Percentiles rank a stretch among this genome's conserved stretches.
Conservation (phyloP, 2,888 invertebrate species). For the Allygus modestus region DNA sequence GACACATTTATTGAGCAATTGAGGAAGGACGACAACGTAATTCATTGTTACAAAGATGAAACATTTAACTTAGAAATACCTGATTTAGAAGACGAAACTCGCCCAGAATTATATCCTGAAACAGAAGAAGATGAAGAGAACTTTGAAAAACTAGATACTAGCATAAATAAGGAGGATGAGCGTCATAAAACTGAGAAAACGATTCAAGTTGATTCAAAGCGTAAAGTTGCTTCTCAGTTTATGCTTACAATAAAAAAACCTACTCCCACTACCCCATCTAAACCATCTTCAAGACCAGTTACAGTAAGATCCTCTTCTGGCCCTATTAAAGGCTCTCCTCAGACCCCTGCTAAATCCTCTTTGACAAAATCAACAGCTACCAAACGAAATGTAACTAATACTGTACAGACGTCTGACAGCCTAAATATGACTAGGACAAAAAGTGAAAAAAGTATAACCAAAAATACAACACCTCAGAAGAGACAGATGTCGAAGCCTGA, state of each 20-base stretch:
- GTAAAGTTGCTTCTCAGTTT: constrained; percentile 29
- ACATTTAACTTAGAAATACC: constrained; percentile 66
- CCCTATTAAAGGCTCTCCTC: constrained; percentile 50
- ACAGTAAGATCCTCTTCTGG: constrained; percentile 56
- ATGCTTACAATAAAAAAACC: constrained; percentile 57
- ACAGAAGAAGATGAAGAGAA: constrained; percentile 76
- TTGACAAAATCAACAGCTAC: neutral
- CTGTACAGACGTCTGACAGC: constrained; percentile 54
- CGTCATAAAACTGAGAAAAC: constrained; percentile 55
- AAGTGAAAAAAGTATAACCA: constrained; percentile 55
- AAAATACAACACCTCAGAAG: constrained; percentile 42
- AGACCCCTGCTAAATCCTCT: neutral
- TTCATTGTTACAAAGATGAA: constrained; percentile 69
- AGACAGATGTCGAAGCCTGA: constrained; percentile 59
- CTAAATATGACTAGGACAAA: constrained; percentile 39
- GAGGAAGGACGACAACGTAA: constrained; percentile 42
- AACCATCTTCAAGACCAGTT: constrained; percentile 47
- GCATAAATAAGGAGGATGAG: neutral
- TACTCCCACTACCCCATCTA: constrained; percentile 1
- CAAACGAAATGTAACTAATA: constrained; percentile 13
- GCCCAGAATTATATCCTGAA: constrained; percentile 76
- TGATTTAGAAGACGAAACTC: constrained; percentile 70
- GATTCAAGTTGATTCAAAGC: constrained; percentile 52
- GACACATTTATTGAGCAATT: constrained; percentile 44
- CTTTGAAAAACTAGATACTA: neutral